Evolutionary conservation across 2,797 vertebrate species (phyloP).

Genomic region (Gobionotothen gibberifrons): DNA sequence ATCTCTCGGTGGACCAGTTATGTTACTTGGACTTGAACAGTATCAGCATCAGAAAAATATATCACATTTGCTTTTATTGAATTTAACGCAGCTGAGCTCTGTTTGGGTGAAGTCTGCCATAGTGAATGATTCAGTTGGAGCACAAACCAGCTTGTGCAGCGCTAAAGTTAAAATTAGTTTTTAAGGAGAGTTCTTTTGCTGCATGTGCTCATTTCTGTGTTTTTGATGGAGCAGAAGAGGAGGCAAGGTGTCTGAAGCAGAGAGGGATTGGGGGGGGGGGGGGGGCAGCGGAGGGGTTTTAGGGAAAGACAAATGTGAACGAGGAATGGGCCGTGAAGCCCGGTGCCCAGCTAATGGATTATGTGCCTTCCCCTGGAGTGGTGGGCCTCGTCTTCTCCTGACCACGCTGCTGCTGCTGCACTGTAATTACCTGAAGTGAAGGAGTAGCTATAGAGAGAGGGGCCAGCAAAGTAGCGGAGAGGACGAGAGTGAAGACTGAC

Average conservation of each 20-base stretch:
- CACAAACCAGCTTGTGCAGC: conserved; percentile 1
- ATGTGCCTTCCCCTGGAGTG: conserved; percentile 66
- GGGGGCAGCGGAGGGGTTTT: conserved; percentile 32
- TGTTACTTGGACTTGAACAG: conserved; percentile 48
- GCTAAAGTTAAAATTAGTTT: conserved; percentile 47
- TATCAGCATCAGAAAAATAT: conserved; percentile 63
- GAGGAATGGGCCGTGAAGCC: conserved; percentile 70
- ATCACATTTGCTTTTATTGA: conserved; percentile 64
- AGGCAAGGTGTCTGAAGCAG: conserved; percentile 17
- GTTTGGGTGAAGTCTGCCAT: conserved; percentile 49
- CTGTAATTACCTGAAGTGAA: conserved; percentile 75
- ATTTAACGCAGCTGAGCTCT: conserved; percentile 58
- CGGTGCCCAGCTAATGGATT: conserved; percentile 78
- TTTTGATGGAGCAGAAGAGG: conserved; percentile 38
- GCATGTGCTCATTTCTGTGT: conserved; percentile 21
- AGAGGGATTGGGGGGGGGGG: conserved; percentile 32
- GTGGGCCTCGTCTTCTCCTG: conserved; percentile 60
- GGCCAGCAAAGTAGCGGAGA: conserved; percentile 34
- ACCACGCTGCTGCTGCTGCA: conserved; percentile 56
- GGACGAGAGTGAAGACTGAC: conserved; percentile 58
- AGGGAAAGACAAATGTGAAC: conserved; percentile 75
- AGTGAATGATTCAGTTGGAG: conserved; percentile 47
- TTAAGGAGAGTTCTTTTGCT: conserved; percentile 31
- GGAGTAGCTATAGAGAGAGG: conserved; percentile 41
- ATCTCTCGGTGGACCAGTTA: conserved; percentile 43